These are phyloP conservation scores for Artibeus lituratus DNA, from an alignment of 2,797 vertebrate genomes.

Conservation along the genomic window DNA sequence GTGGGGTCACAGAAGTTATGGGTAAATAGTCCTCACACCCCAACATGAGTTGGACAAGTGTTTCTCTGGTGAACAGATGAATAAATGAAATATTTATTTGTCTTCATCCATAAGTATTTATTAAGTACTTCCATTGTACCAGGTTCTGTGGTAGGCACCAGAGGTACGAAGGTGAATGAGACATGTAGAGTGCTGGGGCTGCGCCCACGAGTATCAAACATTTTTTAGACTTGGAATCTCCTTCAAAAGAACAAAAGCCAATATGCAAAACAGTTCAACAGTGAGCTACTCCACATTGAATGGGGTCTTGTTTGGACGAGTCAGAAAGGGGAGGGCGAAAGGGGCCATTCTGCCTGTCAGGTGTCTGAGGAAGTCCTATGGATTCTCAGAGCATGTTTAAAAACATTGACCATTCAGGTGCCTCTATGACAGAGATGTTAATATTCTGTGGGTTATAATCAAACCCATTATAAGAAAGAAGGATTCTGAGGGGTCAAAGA, in stretches of 20 bases:
- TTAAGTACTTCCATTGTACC: not conserved
- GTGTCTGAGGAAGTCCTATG: not conserved
- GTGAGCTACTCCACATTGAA: not conserved
- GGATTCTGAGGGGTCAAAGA: not conserved
- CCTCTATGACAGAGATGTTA: not conserved
- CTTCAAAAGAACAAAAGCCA: slow-evolving; percentile 21
- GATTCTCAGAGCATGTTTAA: not conserved
- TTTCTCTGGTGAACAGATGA: not conserved
- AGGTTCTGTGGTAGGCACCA: not conserved
- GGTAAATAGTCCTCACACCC: not conserved
- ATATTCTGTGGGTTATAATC: not conserved
- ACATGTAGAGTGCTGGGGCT: not conserved
- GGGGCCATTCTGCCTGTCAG: not conserved
- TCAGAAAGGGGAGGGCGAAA: rapidly evolving
- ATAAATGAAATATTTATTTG: not conserved
- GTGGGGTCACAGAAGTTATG: not conserved
- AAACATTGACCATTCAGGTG: not conserved
- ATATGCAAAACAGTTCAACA: not conserved
- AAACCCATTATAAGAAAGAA: not conserved
- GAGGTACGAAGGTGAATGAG: not conserved
- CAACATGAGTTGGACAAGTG: not conserved
- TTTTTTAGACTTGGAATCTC: not conserved
- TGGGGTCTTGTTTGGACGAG: not conserved
- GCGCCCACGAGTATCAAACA: not conserved
- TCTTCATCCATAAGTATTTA: not conserved